A percentile compares a stretch with the other conserved stretches of the same genome.
These are phyloP conservation scores for Strix occidentalis DNA, from an alignment of 2,797 vertebrate species.

Conservation along the genomic window DNA sequence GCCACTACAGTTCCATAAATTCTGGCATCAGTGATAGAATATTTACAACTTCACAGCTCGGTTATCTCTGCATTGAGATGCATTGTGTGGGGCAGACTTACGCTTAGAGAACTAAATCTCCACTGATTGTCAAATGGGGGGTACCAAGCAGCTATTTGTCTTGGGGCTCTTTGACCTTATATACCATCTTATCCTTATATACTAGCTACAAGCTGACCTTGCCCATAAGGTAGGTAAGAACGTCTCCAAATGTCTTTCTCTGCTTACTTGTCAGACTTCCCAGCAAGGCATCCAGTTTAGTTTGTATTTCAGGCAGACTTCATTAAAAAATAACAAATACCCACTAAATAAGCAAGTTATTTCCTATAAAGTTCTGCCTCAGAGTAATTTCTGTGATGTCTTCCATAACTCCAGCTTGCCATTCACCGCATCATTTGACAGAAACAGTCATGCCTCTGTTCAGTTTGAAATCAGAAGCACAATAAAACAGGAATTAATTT, in stretches of 20 bases:
- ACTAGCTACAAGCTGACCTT: not conserved
- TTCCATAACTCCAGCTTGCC: not conserved
- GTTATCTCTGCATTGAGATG: not conserved
- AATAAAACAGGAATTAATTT: not conserved
- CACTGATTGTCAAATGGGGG: not conserved
- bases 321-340: not conserved
- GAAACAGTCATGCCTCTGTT: not conserved
- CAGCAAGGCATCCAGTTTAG: not conserved
- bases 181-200: not conserved
- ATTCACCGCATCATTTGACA: not conserved
- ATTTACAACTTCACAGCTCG: not conserved
- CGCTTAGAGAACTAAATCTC: not conserved
- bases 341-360: not conserved
- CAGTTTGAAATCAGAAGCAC: not conserved
- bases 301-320: not conserved
- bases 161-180: not conserved
- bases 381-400: not conserved
- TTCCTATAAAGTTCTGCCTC: not conserved
- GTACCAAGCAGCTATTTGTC: not conserved
- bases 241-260: not conserved
- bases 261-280: not conserved
- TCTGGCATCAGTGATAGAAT: not conserved
- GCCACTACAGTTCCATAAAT: not conserved
- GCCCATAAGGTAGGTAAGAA: not conserved
- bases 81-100: not conserved